Conservation (phyloP, 2,113 vertebrate genomes). For the Ictalurus punctatus region DNA sequence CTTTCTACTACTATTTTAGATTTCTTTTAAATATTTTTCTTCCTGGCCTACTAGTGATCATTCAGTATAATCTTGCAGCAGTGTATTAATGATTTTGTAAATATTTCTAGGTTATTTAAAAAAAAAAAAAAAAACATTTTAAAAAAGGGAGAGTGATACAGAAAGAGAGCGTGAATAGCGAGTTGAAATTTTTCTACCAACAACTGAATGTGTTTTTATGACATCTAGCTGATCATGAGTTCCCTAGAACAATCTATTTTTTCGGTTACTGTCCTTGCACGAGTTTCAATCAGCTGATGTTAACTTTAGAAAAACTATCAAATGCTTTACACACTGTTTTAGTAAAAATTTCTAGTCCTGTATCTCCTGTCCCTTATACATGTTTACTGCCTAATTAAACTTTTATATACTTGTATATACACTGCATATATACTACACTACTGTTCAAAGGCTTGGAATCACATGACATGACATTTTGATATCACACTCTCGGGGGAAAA, state of each 20-base stretch:
- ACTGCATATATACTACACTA: background rate
- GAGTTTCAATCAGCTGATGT: slow-evolving; percentile 52
- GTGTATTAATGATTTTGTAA: slow-evolving; percentile 70
- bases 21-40: slow-evolving; percentile 34
- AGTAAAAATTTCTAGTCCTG: slow-evolving; percentile 37
- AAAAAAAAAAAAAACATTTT: background rate
- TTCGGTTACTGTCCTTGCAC: slow-evolving; percentile 48
- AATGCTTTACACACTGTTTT: slow-evolving; percentile 30
- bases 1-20: slow-evolving; percentile 43
- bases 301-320: slow-evolving; percentile 49
- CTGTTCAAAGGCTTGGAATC: slow-evolving; percentile 1
- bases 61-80: slow-evolving; percentile 58
- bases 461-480: background rate
- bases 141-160: background rate
- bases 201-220: slow-evolving; percentile 75
- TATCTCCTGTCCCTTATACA: slow-evolving; percentile 25
- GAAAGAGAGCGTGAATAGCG: slow-evolving; percentile 41
- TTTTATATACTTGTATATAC: background rate
- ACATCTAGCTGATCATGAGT: slow-evolving; percentile 52
- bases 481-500: background rate
- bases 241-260: slow-evolving; percentile 41
- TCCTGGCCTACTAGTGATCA: slow-evolving; percentile 56
- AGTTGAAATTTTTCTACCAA: slow-evolving; percentile 73
- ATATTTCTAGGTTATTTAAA: slow-evolving; percentile 69
- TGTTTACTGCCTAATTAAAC: slow-evolving; percentile 27